Evolutionary conservation across 2,113 vertebrate genomes (phyloP).

Genomic region (Esox niger): DNA sequence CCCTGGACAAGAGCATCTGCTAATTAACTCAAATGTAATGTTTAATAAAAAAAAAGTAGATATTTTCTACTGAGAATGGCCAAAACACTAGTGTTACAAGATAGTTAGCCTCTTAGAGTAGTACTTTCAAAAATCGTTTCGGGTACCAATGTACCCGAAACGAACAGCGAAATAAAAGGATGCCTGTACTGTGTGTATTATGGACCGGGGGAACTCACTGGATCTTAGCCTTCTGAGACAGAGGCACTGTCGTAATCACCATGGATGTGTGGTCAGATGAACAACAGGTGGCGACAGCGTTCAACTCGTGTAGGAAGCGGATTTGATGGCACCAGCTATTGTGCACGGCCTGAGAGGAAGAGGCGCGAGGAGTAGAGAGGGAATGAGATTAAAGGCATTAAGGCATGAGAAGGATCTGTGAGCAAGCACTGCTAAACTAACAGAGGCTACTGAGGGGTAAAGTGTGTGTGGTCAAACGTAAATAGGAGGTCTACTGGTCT

Average conservation of each 20-base stretch:
- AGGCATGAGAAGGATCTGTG: not conserved
- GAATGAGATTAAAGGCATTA: not conserved
- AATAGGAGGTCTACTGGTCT: too few species aligned
- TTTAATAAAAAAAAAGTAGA: too few species aligned
- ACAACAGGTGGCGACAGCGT: constrained; percentile 30
- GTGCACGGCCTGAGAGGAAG: constrained; percentile 19
- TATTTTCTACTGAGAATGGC: too few species aligned
- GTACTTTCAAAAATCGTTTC: not conserved
- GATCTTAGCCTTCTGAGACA: constrained; percentile 19
- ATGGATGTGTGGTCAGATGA: constrained; percentile 21
- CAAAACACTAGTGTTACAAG: too few species aligned
- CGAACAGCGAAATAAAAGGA: not conserved
- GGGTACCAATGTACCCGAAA: not conserved
- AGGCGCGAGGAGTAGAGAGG: not conserved
- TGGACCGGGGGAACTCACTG: not conserved
- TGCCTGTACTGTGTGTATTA: not conserved
- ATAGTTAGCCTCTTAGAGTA: too few species aligned
- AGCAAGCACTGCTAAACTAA: too few species aligned
- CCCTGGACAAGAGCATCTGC: too few species aligned
- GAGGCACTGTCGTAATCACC: constrained; percentile 27
- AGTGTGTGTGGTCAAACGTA: too few species aligned
- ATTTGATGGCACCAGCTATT: constrained; percentile 26
- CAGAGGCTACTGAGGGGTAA: too few species aligned
- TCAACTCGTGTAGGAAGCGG: constrained; percentile 26
- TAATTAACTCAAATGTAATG: too few species aligned